Percentiles rank a stretch among this genome's conserved stretches.
Evolutionary conservation across 2,113 vertebrate species (phyloP).

Genomic region (Anas platyrhynchos): DNA sequence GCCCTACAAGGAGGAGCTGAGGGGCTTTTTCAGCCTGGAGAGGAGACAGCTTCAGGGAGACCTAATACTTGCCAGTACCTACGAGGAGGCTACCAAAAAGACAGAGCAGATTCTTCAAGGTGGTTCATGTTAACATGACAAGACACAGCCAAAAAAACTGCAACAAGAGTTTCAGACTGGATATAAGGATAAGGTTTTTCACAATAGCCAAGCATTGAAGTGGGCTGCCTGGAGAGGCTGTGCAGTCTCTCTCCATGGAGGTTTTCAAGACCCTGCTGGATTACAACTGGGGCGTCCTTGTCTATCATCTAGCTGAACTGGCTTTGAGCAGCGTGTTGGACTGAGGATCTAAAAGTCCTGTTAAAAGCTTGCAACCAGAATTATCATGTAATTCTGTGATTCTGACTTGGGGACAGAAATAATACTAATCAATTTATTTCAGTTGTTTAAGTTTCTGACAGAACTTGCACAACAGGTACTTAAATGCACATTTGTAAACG

Average conservation of each 20-base stretch:
- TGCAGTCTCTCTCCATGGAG: not conserved
- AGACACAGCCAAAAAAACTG: not conserved
- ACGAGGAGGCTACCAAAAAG: not conserved
- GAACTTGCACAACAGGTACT: not conserved
- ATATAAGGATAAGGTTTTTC: not conserved
- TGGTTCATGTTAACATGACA: not conserved
- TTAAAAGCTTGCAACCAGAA: not conserved
- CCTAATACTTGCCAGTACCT: not conserved
- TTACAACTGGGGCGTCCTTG: not conserved
- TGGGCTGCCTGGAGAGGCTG: not conserved
- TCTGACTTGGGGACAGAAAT: not conserved
- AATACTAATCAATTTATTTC: not conserved
- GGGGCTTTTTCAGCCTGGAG: not conserved
- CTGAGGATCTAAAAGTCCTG: not conserved
- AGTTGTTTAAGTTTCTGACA: not conserved
- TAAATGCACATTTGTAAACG: not conserved
- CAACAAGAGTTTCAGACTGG: not conserved
- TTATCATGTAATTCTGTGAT: not conserved
- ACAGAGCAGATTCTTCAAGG: not conserved
- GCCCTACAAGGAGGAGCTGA: not conserved
- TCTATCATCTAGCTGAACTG: not conserved
- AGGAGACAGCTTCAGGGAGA: not conserved
- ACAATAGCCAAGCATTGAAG: not conserved
- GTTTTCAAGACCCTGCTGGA: not conserved
- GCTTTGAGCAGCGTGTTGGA: not conserved